Base-by-base conservation (phyloP, 2,888 invertebrate genomes). In the Amphipoea oculea region DNA sequence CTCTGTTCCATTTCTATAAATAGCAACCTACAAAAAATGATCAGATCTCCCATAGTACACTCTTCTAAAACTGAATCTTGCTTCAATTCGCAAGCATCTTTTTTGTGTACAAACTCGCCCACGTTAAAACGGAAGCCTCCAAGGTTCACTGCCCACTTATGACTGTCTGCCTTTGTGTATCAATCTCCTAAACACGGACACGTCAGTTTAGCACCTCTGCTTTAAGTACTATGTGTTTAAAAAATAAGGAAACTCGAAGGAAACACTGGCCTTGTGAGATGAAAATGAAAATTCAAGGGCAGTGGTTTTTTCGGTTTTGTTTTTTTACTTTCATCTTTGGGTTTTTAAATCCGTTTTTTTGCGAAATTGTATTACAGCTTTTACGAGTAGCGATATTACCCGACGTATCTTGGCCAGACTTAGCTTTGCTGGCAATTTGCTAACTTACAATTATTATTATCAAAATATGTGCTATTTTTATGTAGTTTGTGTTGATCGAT, bases 81-180 rank as follows among this genome's bases (percentile, higher is more conserved):
- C 57, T 82, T 57, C 54, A 65, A 70, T 73, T 73, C 23, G 42
- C 63, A 72, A 82, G n/a, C 67, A 80, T 76, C 17, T 72, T 88
- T 88, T 81, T 83, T 81, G 69, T 81, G 65, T 74, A 67, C 74
- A 68, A 78, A 71, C 60, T 76, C 80, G 79, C 82, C 79, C 80
- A 85, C 88, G 73, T 79, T 69, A 54, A 81, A 92, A 92, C 94
- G 94, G 94, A 94, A 94, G 92, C 91, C 36, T 79, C 85, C 94
- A 94, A 94, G 94, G 94, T 88, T 89, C 90, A 87, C 87, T 89
- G 85, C 89, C 89, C 89, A 90, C 91, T 91, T 90, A 90, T 87
- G 85, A 86, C 79, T 76, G 81, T 86, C 79, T 78, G 86, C 82
- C 86, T 89, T 89, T 85, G 86, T 89, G 76, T 89, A 85, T 86